phyloP scores from a whole-genome alignment of 2,888 invertebrate genomes.

The Pheosia gnoma region DNA sequence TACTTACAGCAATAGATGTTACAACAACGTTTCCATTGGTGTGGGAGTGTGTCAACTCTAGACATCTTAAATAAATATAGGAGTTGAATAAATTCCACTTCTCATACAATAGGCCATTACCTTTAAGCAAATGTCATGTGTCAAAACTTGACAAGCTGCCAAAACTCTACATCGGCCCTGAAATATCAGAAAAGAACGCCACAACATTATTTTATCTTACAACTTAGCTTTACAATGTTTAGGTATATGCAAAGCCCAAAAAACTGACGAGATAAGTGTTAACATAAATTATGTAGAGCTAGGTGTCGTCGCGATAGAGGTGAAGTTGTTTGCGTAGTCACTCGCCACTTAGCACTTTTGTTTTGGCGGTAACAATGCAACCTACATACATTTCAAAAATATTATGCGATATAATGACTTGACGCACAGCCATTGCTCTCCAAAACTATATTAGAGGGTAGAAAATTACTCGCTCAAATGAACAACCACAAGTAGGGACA shows the following conservation, averaged over 20 bases:
- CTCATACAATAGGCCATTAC: not conserved
- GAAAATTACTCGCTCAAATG: no score
- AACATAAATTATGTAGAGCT: constrained; percentile 19
- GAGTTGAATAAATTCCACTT: not conserved
- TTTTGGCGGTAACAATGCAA: constrained; percentile 1
- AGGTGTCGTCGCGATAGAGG: not conserved
- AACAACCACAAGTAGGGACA: no score
- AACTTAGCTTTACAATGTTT: constrained; percentile 11
- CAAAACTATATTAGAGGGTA: no score
- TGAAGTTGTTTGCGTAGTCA: constrained; percentile 11
- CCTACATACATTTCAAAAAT: not conserved
- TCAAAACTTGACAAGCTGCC: not conserved
- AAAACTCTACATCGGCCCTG: not conserved
- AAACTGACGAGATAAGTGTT: constrained; percentile 21
- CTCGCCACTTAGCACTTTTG: constrained; percentile 10
- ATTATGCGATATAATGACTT: no score
- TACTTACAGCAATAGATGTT: no score
- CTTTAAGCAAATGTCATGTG: not conserved
- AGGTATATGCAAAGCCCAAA: constrained; percentile 11
- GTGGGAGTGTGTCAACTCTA: no score
- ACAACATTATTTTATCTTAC: constrained; percentile 5
- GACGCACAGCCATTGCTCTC: no score
- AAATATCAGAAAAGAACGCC: not conserved
- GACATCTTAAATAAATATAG: no score
- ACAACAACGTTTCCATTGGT: no score